Evolutionary conservation across 2,888 invertebrate genomes (phyloP), one percentile per base, ranked within the genome.

Genomic region (Perithous albicinctus): DNA sequence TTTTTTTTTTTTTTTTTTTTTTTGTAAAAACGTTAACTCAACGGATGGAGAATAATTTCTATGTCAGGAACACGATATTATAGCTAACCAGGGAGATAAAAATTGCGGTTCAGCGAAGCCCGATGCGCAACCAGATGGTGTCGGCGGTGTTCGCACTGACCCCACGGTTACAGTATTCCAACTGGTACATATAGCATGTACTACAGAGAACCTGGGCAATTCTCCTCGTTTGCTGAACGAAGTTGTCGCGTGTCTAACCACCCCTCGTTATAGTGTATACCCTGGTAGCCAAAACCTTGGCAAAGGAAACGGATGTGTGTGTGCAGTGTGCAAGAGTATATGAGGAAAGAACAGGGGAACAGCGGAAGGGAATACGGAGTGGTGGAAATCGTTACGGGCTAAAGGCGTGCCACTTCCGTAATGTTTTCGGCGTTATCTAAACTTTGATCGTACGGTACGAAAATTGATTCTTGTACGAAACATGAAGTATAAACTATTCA

Each of bases 81-180:
- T 56, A 32, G 56, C n/a, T 56, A 32, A 7, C 32, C 56, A 15
- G 56, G 56, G 32, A 15, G 32, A 18, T 29, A 56, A 56, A 15
- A 56, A 56, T 12, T 56, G 56, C 56, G 29, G 56, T 56, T 56
- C 56, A 26, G 66, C 23, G 38, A 63, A 29, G 78, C 74, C 81
- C 73, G 81, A 81, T 81, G 78, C 64, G 74, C 77, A 78, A 81
- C 77, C 78, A 81, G 77, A 81, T 81, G 73, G 77, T 78, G 76
- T 70, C 59, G 67, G 35, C 26, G 59, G 23, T 67, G 46, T 69
- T 77, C 59, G 48, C 35, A 72, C 54, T 73, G 66, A 73, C 66
- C 76, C 73, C 67, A 67, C 67, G 67, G 73, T 77, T 61, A 51
- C 61, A 46, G 26, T 18, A 51, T 51, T 26, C 26, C 48, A 26